Conservation (phyloP, 2,888 invertebrate genomes). For the Hydrotaea diabolus region DNA sequence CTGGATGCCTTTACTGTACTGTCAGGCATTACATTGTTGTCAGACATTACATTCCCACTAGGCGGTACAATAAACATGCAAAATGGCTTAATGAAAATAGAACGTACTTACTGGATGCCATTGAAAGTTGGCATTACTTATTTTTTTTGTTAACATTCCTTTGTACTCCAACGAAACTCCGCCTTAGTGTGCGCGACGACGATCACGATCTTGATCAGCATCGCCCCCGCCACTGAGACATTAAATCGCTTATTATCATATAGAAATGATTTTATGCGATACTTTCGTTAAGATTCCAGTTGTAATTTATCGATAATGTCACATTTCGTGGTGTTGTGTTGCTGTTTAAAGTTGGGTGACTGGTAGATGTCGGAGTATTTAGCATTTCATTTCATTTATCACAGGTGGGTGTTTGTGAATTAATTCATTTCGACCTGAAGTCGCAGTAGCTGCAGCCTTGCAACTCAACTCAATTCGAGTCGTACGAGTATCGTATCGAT, state of each 20-base stretch:
- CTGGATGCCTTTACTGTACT: slow-evolving; percentile 54
- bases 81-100: background rate
- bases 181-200: background rate
- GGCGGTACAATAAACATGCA: slow-evolving; percentile 29
- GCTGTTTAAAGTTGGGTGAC: background rate
- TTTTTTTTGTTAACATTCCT: slow-evolving; percentile 10
- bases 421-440: slow-evolving; percentile 10
- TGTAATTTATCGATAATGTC: slow-evolving; percentile 36
- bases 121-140: slow-evolving; percentile 32
- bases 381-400: slow-evolving; percentile 13
- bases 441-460: slow-evolving; percentile 12
- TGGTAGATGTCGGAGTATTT: background rate
- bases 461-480: background rate
- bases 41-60: slow-evolving; percentile 35
- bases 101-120: slow-evolving; percentile 2
- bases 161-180: slow-evolving; percentile 32
- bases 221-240: background rate
- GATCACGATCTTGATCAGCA: slow-evolving; percentile 9
- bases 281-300: slow-evolving; percentile 11
- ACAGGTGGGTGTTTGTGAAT: slow-evolving; percentile 33
- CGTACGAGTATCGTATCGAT: background rate
- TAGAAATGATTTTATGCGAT: slow-evolving; percentile 8
- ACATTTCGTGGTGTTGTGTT: slow-evolving; percentile 2
- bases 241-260: slow-evolving; percentile 30
- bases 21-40: slow-evolving; percentile 47